Conservation (phyloP, 2,888 invertebrate genomes). For the Lysandra coridon region DNA sequence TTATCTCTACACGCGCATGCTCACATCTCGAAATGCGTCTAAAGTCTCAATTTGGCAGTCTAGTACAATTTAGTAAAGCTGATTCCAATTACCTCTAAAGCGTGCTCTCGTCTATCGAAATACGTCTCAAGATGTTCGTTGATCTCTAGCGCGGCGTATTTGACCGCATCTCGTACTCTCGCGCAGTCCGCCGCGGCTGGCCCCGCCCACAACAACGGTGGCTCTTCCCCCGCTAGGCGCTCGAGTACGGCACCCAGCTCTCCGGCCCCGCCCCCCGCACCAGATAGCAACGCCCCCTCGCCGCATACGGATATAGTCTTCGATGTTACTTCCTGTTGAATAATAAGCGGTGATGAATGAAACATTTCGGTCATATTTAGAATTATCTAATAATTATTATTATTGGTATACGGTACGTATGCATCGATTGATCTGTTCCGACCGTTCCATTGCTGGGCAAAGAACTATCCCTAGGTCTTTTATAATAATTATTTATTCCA, state of each 20-base stretch:
- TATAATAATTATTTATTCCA: no score
- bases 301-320: constrained; percentile 81
- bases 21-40: no score
- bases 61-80: no score
- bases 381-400: no score
- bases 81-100: constrained; percentile 82
- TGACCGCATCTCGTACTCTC: constrained; percentile 89
- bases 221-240: constrained; percentile 84
- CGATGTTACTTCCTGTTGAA: constrained; percentile 85
- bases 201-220: constrained; percentile 94
- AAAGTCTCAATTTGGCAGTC: no score
- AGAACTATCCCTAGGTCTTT: no score
- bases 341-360: not conserved
- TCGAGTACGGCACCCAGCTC: constrained; percentile 80
- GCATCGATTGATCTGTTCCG: no score
- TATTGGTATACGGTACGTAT: no score
- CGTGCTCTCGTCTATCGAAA: constrained; percentile 94
- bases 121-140: constrained; percentile 98
- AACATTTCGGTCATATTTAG: not conserved
- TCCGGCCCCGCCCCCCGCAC: constrained; percentile 48
- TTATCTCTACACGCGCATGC: no score
- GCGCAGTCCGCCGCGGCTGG: constrained; percentile 85
- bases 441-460: no score
- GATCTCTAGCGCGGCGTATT: constrained; percentile 94
- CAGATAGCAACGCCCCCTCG: constrained; percentile 49